Conservation (phyloP, 2,797 vertebrate genomes). For the Sebastes miniatus region DNA sequence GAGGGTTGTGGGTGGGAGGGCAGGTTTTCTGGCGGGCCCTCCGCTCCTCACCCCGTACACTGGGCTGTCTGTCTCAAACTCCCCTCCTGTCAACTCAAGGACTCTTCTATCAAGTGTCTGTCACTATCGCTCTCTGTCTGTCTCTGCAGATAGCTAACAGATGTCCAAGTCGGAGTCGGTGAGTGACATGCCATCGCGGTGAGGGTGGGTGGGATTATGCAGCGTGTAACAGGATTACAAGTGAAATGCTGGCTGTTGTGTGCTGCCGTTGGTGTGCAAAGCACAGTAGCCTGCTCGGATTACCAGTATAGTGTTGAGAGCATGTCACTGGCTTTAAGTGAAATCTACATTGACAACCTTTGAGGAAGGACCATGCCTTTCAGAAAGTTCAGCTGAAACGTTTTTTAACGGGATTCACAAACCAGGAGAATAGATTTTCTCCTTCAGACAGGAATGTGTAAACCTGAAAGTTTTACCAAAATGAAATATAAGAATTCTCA, state of each 20-base stretch:
- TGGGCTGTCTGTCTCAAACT: constrained; percentile 44
- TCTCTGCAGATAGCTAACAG: constrained; percentile 57
- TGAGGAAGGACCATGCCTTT: not conserved
- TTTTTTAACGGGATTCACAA: not conserved
- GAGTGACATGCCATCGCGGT: constrained; percentile 43
- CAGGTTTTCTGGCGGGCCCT: constrained; percentile 63
- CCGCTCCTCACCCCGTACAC: constrained; percentile 35
- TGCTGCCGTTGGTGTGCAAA: not conserved
- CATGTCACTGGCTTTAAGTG: not conserved
- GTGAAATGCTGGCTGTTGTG: constrained; percentile 29
- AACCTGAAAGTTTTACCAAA: not conserved
- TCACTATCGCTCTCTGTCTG: constrained; percentile 44
- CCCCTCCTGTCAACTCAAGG: constrained; percentile 58
- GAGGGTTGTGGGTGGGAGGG: constrained; percentile 44
- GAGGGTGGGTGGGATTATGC: constrained; percentile 56
- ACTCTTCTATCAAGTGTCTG: constrained; percentile 63
- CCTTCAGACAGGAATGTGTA: not conserved
- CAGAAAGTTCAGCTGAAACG: not conserved
- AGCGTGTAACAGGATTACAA: constrained; percentile 73
- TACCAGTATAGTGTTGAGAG: constrained; percentile 7
- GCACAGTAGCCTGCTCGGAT: constrained; percentile 34
- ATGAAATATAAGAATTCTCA: not conserved
- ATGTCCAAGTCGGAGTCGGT: constrained; percentile 54
- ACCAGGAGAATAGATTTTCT: not conserved
- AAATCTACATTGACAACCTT: constrained; percentile 30